Base-by-base conservation (phyloP, 1,140 invertebrate genomes). In the Aphelinus atriplicis region DNA sequence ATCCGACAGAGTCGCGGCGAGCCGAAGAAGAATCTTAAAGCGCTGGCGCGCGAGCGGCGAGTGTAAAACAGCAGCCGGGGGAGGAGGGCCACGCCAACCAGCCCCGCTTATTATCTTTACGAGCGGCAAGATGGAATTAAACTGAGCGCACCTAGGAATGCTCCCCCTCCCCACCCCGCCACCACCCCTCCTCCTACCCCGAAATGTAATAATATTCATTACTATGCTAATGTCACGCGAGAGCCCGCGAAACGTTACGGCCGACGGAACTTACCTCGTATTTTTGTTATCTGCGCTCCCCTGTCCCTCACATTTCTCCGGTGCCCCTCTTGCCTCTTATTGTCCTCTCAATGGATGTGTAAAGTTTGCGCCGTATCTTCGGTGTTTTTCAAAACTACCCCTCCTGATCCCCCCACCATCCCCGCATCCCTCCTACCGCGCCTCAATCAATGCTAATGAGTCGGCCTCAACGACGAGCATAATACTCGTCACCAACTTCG, bases 201-300 rank as follows among this genome's bases (percentile, higher is more conserved):
- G 80, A 86, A 88, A 86, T 87, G 85, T 87, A 88, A 88, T 87
- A 87, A 87, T 88, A 88, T 88, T 88, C 86, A 88, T 88, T 88
- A 88, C 86, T 87, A 88, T 88, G 87, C 86, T 88, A 88, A 88
- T 87, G 83, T 84, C 85, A 81, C 80, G 77, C 80, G 79, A 80
- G 78, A 83, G 69, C 77, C 80, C 78, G 81, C 81, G 79, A 75
- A 73, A 76, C 83, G 81, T 87, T 87, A 88, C 83, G 79, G 84
- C 81, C 81, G 75, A 71, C 78, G 81, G 80, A 87, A 87, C 84
- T 86, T 86, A 72, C 80, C 83, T 84, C 85, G 79, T 88, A 88
- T 87, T 87, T 88, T 88, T 87, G 82, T 87, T 87, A 88, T 88
- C 87, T 87, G 82, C 1, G 61, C 67, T 47, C 57, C 48, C 58